Conservation (phyloP, 1,140 invertebrate species). For the Dolichoris vasculosae region DNA sequence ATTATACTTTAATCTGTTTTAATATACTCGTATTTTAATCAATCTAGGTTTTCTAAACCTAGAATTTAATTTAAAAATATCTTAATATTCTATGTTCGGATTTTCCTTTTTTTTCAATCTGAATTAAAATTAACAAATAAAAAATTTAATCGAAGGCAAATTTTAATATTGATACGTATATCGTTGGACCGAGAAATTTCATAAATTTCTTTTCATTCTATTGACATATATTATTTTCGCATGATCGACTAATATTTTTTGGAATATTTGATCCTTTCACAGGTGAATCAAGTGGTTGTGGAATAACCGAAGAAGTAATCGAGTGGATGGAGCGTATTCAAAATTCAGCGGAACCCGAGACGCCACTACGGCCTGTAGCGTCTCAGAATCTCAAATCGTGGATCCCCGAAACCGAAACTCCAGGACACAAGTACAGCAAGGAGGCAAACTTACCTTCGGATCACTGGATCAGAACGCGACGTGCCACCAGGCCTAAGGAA, state of each 20-base stretch:
- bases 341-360: constrained; percentile 86
- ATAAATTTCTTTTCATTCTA: background rate
- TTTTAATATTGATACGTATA: too few species aligned
- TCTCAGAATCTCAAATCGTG: constrained; percentile 56
- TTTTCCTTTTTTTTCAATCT: too few species aligned
- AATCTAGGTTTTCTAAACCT: too few species aligned
- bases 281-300: constrained; percentile 88
- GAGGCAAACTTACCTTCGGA: constrained; percentile 75
- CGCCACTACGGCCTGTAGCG: constrained; percentile 63
- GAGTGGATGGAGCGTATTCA: constrained; percentile 95
- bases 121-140: too few species aligned
- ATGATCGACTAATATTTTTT: background rate
- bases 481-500: constrained; percentile 78
- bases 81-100: too few species aligned
- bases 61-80: too few species aligned
- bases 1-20: too few species aligned
- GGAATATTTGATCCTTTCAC: background rate
- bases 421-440: constrained; percentile 79
- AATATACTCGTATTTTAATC: too few species aligned
- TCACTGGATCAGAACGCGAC: constrained; percentile 66
- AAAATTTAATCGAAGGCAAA: too few species aligned
- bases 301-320: constrained; percentile 87
- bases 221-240: background rate
- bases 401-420: constrained; percentile 68
- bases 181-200: too few species aligned